Conservation (phyloP, 2,113 vertebrate genomes). For the Polypterus senegalus region DNA sequence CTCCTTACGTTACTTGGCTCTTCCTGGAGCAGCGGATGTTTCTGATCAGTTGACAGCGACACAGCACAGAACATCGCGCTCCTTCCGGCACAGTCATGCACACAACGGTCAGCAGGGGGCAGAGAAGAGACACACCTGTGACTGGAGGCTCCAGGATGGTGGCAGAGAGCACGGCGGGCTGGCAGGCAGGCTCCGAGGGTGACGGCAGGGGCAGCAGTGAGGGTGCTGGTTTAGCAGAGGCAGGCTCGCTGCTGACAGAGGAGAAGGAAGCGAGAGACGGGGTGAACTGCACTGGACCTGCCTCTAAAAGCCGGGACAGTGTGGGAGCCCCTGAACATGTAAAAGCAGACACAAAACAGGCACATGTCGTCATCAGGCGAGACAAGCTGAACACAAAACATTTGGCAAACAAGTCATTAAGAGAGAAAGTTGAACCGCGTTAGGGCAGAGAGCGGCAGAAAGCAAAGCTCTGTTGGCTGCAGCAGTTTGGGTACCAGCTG, state of each 20-base stretch:
- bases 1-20: no score
- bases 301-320: slow-evolving; percentile 93
- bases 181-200: slow-evolving; percentile 53
- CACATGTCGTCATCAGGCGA: slow-evolving; percentile 40
- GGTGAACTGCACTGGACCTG: slow-evolving; percentile 78
- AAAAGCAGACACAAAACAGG: slow-evolving; percentile 41
- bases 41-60: no score
- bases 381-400: slow-evolving; percentile 24
- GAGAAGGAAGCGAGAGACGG: slow-evolving; percentile 77
- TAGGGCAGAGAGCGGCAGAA: no score
- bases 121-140: slow-evolving; percentile 6
- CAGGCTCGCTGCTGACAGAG: slow-evolving; percentile 57
- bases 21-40: no score
- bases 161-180: slow-evolving; percentile 59
- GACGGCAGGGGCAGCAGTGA: slow-evolving; percentile 35
- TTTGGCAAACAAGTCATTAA: slow-evolving; percentile 14
- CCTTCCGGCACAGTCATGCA: no score
- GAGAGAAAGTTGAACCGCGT: no score
- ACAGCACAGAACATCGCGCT: no score
- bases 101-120: slow-evolving; percentile 5
- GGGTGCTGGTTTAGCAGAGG: slow-evolving; percentile 57
- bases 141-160: slow-evolving; percentile 36
- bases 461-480: no score
- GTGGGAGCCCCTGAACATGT: slow-evolving; percentile 82
- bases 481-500: no score